Evolutionary conservation across 2,113 vertebrate species (phyloP), one percentile per base, ranked within the genome.

Genomic region (Larimichthys polyactis): DNA sequence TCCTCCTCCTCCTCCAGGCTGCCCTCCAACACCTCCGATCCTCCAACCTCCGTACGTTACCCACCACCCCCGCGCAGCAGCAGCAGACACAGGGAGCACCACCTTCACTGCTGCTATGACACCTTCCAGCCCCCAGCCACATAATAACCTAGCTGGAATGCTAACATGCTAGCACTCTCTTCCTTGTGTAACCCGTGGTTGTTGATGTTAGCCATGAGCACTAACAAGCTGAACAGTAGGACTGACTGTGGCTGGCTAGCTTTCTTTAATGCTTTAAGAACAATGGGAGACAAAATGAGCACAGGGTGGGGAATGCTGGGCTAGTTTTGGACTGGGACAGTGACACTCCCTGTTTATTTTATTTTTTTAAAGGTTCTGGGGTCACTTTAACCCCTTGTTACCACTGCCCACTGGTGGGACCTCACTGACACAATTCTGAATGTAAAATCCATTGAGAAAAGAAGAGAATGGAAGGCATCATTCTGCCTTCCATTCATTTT

Each of bases 21-120:
- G 57, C 79, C 96, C 87, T 96, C 96, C 44, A 93, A 93, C 91
- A 20, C 75, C 60, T 83, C 81, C 0, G 97, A 99, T 36, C 78
- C 96, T n/a, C 94, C 96, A 67, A 92, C 95, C 95, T 96, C 97
- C 96, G 98, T 99, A 99, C 96, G 98, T 98, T 98, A 97, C 83
- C 82, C 84, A 43, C 87, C 75, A 2, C 78, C 78, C 20, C 65
- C 78, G 32, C 81, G 83, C 83, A 86, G 90, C 89, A 79, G 83
- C 88, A 90, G 91, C 89, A 91, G 91, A 80, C 89, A 92, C 92
- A 90, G 91, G 93, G 93, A 91, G 75, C 85, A 72, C 55, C 88
- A 72, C 22, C 81, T 70, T 8, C 82, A 85, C 80, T 86, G 87
- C 83, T 92, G 88, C 87, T 86, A 86, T 20, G 63, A 75, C 62